These are phyloP conservation scores for Aurelia aurita complex sp. Pacific DNA, from an alignment of 30 jellyfish, hydroid and myxozoan genomes.

Conservation along the genomic window DNA sequence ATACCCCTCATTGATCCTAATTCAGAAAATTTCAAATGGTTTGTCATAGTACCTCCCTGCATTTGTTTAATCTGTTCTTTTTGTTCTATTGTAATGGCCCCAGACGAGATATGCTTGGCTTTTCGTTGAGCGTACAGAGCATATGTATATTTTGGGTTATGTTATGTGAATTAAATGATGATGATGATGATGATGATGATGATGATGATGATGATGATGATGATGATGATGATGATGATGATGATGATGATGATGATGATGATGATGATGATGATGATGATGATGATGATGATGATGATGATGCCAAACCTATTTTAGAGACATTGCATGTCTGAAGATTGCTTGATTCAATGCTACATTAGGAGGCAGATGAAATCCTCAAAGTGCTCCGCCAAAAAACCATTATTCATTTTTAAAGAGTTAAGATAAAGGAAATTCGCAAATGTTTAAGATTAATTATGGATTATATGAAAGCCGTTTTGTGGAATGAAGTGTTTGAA, in stretches of 20 bases:
- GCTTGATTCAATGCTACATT: too few species aligned
- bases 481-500: not conserved
- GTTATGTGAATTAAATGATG: not conserved
- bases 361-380: too few species aligned
- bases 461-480: not conserved
- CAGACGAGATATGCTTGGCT: too few species aligned
- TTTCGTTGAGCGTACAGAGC: not conserved
- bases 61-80: too few species aligned
- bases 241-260: constrained; percentile 37
- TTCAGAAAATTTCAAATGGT: too few species aligned
- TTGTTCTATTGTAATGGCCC: too few species aligned
- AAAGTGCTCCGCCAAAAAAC: too few species aligned
- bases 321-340: not conserved
- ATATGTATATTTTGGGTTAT: not conserved
- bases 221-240: constrained; percentile 39
- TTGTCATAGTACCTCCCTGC: too few species aligned
- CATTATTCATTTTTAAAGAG: too few species aligned
- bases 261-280: constrained; percentile 37
- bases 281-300: constrained; percentile 36
- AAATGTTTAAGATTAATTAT: not conserved
- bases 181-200: constrained; percentile 31
- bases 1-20: too few species aligned
- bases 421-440: too few species aligned
- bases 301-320: not conserved
- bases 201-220: constrained; percentile 39